phyloP scores from a whole-genome alignment of 2,797 vertebrate species.

The Pteropus rufus region DNA sequence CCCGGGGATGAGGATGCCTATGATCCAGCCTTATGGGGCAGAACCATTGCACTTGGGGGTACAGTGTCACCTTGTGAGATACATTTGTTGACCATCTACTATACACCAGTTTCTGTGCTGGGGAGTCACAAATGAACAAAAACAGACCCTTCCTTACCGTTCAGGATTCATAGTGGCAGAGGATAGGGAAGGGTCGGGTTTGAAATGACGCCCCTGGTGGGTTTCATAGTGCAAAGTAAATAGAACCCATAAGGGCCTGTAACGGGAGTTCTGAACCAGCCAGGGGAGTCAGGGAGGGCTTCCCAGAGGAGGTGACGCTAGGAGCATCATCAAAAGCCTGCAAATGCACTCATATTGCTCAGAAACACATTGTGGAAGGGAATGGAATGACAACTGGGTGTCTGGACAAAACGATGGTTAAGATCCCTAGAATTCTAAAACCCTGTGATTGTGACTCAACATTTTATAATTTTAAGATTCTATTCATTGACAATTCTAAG shows the following conservation, averaged over 20 bases:
- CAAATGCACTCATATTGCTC: background rate
- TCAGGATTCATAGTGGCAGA: background rate
- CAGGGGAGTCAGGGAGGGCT: background rate
- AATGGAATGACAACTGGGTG: background rate
- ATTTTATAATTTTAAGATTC: background rate
- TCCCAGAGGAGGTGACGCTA: background rate
- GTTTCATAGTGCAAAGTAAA: background rate
- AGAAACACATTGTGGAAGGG: background rate
- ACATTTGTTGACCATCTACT: background rate
- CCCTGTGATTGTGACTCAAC: background rate
- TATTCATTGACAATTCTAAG: background rate
- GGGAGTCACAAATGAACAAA: background rate
- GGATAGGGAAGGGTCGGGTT: background rate
- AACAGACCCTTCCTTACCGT: background rate
- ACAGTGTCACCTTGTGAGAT: background rate
- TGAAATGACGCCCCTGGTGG: background rate
- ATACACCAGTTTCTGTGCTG: background rate
- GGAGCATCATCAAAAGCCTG: background rate
- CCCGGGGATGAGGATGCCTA: background rate
- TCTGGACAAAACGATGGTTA: background rate
- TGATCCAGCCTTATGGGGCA: background rate
- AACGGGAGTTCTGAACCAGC: background rate
- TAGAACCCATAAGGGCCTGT: background rate
- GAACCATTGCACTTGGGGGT: rapidly evolving
- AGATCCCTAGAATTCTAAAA: background rate